Evolutionary conservation across 2,113 vertebrate genomes (phyloP).

Genomic region (Thomomys bottae): DNA sequence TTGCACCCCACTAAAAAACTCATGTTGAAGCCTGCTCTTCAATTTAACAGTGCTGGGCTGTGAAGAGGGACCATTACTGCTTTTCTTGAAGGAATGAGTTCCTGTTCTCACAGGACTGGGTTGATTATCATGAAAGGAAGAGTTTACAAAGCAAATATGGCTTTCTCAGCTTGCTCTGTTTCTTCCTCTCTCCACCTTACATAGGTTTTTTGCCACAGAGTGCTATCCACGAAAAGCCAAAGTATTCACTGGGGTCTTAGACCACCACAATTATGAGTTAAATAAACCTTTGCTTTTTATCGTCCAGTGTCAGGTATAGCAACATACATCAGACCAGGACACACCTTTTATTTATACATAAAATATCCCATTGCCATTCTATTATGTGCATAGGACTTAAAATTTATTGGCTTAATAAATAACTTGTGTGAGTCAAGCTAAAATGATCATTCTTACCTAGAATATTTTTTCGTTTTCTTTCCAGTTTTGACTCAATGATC

Average conservation of each 20-base stretch:
- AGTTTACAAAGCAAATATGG: not conserved
- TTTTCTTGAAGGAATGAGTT: not conserved
- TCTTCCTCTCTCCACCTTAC: too few species aligned
- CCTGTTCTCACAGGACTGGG: not conserved
- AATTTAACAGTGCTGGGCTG: not conserved
- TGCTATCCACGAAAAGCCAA: not conserved
- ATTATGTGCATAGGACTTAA: not conserved
- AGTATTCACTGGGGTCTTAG: not conserved
- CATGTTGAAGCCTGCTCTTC: not conserved
- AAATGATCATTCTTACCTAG: constrained; percentile 83
- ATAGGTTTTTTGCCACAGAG: not conserved
- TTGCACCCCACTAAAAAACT: not conserved
- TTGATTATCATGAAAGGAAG: not conserved
- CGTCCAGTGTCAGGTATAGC: not conserved
- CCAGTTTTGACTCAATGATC: constrained; percentile 92
- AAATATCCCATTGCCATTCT: constrained; percentile 22
- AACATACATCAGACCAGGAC: not conserved
- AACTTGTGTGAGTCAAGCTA: not conserved
- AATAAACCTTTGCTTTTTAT: not conserved
- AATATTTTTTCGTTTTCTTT: constrained; percentile 91
- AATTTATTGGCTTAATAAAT: not conserved
- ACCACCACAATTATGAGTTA: not conserved
- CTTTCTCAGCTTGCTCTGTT: not conserved
- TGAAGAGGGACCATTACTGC: not conserved
- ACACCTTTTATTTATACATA: not conserved